Evolutionary conservation across 2,797 vertebrate genomes (phyloP), one percentile per base, ranked within the genome.

Genomic region (Gallinago nigripennis): DNA sequence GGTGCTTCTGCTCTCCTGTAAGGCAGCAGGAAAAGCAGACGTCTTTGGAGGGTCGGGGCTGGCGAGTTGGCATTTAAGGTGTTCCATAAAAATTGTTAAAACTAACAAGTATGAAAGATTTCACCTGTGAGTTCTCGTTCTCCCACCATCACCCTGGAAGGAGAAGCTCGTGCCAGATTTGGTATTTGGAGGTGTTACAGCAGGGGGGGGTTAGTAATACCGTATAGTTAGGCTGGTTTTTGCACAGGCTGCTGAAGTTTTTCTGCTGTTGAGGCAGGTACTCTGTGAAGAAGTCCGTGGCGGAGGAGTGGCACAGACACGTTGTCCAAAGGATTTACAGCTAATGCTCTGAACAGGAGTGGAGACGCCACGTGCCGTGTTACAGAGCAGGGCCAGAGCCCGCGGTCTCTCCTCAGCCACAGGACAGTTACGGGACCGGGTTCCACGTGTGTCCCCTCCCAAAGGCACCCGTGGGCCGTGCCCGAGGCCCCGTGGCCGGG

Each of bases 331-430:
- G 75, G 78, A 27, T 66, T 61, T 31, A 4, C 3, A 8, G 33
- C 39, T 23, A 31, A 8, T 16, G 1, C 19, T 43, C 8, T 31
- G 9, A 8, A 17, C 2, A 39, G 18, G 37, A 41, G 37, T 39
- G 39, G 20, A 12, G 11, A 37, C 15, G 7, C 33, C 54, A 2
- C 3, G 1, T 4, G 31, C 10, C 43, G 0, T 2, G 16, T 21
- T 45, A 3, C 19, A 23, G 65, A 21, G 46, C 77, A 25, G 70
- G 57, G 60, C 72, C 6, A 0, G 39, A 25, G 65, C 37, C 16
- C 1, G 2, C 5, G 15, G 11, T 1, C n/a, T 23, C 20, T 46
- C 28, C 56, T 27, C 21, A 4, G 43, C 5, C 35, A 43, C 56
- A 9, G 1, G 11, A 21, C 48, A 5, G 64, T 23, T 45, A 2